phyloP scores from a whole-genome alignment of 1,140 invertebrate species.

The Periplaneta americana region DNA sequence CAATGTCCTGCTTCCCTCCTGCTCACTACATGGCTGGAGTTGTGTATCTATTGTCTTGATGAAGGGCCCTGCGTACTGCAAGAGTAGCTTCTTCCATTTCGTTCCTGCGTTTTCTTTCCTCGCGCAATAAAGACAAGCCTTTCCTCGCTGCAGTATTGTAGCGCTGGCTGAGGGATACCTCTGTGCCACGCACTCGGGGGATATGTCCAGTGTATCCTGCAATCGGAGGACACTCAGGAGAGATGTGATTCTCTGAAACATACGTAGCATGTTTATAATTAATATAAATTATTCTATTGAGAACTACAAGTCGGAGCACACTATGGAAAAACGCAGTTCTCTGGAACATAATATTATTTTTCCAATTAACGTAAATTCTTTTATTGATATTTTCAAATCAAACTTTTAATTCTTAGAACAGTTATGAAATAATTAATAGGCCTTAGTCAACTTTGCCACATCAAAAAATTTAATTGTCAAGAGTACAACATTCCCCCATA shows the following conservation, averaged over 20 bases:
- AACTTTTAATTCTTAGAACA: too few species aligned
- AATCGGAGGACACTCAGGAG: slow-evolving; percentile 61
- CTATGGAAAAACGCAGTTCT: too few species aligned
- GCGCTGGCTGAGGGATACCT: slow-evolving; percentile 58
- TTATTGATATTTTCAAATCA: too few species aligned
- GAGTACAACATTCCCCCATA: too few species aligned
- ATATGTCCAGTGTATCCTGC: slow-evolving; percentile 68
- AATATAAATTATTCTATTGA: neutral
- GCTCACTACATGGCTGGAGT: slow-evolving; percentile 1
- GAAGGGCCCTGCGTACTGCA: slow-evolving; percentile 13
- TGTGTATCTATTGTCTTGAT: neutral
- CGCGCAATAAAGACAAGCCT: slow-evolving; percentile 49
- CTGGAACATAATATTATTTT: too few species aligned
- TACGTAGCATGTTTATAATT: neutral
- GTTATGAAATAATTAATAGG: too few species aligned
- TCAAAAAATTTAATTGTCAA: too few species aligned
- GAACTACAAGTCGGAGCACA: neutral
- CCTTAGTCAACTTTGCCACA: too few species aligned
- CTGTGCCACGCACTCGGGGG: slow-evolving; percentile 55
- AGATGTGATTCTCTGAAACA: slow-evolving; percentile 54
- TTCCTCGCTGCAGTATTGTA: slow-evolving; percentile 56
- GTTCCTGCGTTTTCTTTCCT: slow-evolving; percentile 46
- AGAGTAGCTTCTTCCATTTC: slow-evolving; percentile 23
- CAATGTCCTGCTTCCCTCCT: neutral
- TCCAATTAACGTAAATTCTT: too few species aligned